Base-by-base conservation (phyloP, 30 jellyfish, hydroid and myxozoan genomes). In the Hydractinia symbiolongicarpus region DNA sequence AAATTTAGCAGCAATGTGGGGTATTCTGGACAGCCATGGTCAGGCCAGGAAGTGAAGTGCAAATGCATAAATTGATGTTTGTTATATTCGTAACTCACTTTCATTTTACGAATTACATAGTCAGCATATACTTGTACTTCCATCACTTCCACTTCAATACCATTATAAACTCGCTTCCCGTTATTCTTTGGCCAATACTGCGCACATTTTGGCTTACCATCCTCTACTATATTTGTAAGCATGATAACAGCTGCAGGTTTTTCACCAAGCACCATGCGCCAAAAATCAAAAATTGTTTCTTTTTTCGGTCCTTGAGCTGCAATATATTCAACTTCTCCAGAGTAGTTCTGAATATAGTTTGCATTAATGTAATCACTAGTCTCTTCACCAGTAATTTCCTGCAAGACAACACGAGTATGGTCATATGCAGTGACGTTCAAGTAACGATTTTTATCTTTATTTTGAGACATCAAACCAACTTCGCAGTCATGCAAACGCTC, bases 21-120 rank as follows among this genome's bases (percentile, higher is more conserved):
- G 67, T 91, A 91, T 51, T 84, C 87, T 13, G 98, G 98, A 14
- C 84, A 90, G 9, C 98, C 98, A 66, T 91, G 96, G 72, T 91
- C 98, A 8, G 96, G 96, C 98, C 98, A 91, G 14, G 88, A 95
- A 1, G 98, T 91, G 87, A 91, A 91, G 72, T 91, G 98, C 76
- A 91, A 11, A 77, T 77, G 85, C 11, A 77, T 15, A 19, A 77
- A 20, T 21, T 77, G 85, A 55, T 77, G 79, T 11, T 19, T 19
- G n/a, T 53, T 7, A 10, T 77, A 1, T 14, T 40, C 80, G 52
- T 53, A 77, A 77, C 73, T 50, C 17, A 77, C 54, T 53, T 58
- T 79, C 60, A 94, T 84, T 66, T 94, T 73, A 71, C 85, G 83
- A 55, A 91, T 87, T 71, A 79, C 62, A 62, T 77, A 91, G 75